Base-by-base conservation (phyloP, 2,113 vertebrate genomes). In the Myanophis thanlyinensis region DNA sequence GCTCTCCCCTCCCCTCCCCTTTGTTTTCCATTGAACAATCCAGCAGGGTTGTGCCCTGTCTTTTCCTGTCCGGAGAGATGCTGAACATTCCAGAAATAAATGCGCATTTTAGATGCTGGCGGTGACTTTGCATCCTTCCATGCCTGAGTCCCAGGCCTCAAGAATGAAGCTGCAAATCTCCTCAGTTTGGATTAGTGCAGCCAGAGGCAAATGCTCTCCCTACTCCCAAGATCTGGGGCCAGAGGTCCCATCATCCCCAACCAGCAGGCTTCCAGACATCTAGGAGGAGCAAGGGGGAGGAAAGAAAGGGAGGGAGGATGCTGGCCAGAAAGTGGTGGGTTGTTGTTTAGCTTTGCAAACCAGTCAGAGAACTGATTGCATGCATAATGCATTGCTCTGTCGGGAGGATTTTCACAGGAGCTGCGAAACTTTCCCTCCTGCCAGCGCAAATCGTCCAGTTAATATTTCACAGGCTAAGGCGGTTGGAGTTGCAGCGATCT, bases 11-110 rank as follows among this genome's bases (percentile, higher is more conserved):
- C 49, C 62, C 40, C 87, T 35, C 87, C 20, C 30, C 48, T 85
- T 47, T 92, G 52, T 89, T 92, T 92, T 92, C 92, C 67, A 85
- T 53, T 56, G 47, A 25, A 73, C 30, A 52, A 80, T 89, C 92
- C 92, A 85, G 52, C 44, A 9, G 92, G 92, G 92, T 89, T 53
- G 18, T 56, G 52, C 5, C 88, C 2, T 11, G 10, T 9, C 51
- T 1, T 8, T 88, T 51, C 46, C 53, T 48, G 30, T 48, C 2
- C 51, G 13, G 48, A 5, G 22, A 35, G 5, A 30, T 30, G 5
- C 13, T 91, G 88, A 90, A 67, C 90, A 80, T 59, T 53, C 90
- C 93, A 27, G 51, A 89, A 44, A 30, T 85, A 46, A 59, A 46
- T 47, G 62, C 47, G 90, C 1, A 6, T 56, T 89, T 89, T 18